Percentiles rank a stretch among this genome's conserved stretches.
These are phyloP conservation scores for Osmerus eperlanus DNA, from an alignment of 2,113 vertebrate species.

Conservation along the genomic window DNA sequence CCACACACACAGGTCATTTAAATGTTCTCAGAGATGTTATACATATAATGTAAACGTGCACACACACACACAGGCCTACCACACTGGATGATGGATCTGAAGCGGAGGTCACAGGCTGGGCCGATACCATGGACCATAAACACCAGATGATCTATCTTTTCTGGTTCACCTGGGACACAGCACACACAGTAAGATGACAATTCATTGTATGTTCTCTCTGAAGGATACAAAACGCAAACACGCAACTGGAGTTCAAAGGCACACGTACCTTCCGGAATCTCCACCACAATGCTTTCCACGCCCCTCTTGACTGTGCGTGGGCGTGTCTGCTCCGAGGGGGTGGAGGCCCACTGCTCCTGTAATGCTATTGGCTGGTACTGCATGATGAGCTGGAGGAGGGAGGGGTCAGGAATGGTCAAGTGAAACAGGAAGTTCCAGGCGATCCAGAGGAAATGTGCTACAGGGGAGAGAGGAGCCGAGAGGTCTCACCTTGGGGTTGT, in stretches of 20 bases:
- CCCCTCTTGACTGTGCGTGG: conserved; percentile 91
- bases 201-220: no score
- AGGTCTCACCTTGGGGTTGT: conserved; percentile 90
- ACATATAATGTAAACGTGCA: neutral
- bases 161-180: conserved; percentile 79
- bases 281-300: conserved; percentile 81
- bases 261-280: conserved; percentile 83
- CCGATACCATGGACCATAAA: conserved; percentile 98
- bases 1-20: neutral
- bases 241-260: conserved; percentile 6
- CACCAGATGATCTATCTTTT: conserved; percentile 91
- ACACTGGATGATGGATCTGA: conserved; percentile 93
- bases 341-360: conserved; percentile 86
- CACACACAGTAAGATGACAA: neutral
- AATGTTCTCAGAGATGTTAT: neutral
- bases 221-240: neutral
- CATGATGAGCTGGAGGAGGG: conserved; percentile 82
- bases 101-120: conserved; percentile 92
- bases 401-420: neutral
- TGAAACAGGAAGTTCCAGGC: neutral
- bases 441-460: neutral
- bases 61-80: conserved; percentile 65
- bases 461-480: neutral
- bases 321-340: conserved; percentile 83
- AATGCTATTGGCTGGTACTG: conserved; percentile 81